Evolutionary conservation across 2,113 vertebrate species (phyloP), one percentile per base, ranked within the genome.

Genomic region (Morphnarchus princeps): DNA sequence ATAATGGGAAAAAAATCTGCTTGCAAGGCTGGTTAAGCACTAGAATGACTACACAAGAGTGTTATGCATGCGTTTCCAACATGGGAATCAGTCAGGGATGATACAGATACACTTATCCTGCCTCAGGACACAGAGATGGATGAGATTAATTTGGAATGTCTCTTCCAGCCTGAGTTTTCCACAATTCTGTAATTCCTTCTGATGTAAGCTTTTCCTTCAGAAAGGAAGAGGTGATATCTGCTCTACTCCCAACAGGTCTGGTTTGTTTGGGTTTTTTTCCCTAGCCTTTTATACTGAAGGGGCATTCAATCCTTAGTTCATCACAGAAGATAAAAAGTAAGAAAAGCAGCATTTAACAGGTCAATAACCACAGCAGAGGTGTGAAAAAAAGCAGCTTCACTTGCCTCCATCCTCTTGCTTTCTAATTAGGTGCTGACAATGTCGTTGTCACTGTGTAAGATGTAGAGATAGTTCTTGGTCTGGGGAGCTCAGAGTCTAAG

Each of bases 391-490:
- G 70, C 14, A 85, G 32, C 20, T 72, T 82, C 70, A 25, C 31
- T 63, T 82, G 43, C n/a, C 36, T 82, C 13, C 18, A 42, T 61
- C 57, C 6, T 87, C 81, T 72, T 79, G 36, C 65, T 87, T 87
- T 93, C 77, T 95, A 95, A 96, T 95, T 91, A 96, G 67, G 71
- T 62, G 62, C 73, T 87, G 84, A 76, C 62, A 95, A 16, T 32
- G 34, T 45, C 77, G 61, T 67, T 95, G 92, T 74, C 63, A 61
- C 42, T 5, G 0, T 63, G n/a, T 66, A 69, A 91, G 65, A 92
- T 78, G 66, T 42, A 87, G 69, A 89, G 63, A 92, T 25, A 87
- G 34, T 16, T 92, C 86, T 79, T 76, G 43, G 69, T 87, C 77
- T 58, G 69, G 72, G 72, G 80, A 96, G 31, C 52, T 91, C 72